Evolutionary conservation across 2,888 invertebrate species (phyloP).

Genomic region (Hylaea fasciaria): DNA sequence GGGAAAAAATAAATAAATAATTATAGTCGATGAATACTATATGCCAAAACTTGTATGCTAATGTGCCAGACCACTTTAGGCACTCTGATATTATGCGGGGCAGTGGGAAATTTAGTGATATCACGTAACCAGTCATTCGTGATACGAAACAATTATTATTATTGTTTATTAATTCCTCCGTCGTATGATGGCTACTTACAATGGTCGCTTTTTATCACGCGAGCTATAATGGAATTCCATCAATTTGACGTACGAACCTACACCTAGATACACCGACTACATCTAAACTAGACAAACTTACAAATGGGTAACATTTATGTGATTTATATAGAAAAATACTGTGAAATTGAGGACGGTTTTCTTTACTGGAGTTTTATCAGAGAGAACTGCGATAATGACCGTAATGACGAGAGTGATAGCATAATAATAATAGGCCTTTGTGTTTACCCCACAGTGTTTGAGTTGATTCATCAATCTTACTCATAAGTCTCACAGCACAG

Average conservation of each 20-base stretch:
- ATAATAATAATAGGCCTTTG: conserved; percentile 1
- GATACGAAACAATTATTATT: conserved; percentile 47
- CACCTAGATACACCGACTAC: too few species aligned
- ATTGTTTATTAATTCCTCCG: conserved; percentile 41
- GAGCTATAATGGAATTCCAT: conserved; percentile 36
- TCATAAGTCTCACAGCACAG: conserved; percentile 5
- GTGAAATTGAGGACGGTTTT: background rate
- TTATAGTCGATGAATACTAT: too few species aligned
- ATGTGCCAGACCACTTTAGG: too few species aligned
- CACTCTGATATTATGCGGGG: too few species aligned
- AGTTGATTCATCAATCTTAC: conserved; percentile 28
- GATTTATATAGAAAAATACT: background rate
- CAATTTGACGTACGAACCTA: conserved; percentile 10
- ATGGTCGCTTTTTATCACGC: conserved; percentile 40
- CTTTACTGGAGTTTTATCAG: background rate
- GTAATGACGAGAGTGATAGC: background rate
- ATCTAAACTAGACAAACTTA: too few species aligned
- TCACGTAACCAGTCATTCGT: conserved; percentile 24
- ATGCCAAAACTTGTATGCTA: too few species aligned
- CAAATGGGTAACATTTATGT: background rate
- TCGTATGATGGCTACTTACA: conserved; percentile 32
- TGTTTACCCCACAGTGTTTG: conserved; percentile 7
- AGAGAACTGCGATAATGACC: background rate
- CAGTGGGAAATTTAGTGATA: conserved; percentile 2
- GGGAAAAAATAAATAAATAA: too few species aligned